Base-by-base conservation (phyloP, 2,797 vertebrate species). In the Eulemur mongoz region DNA sequence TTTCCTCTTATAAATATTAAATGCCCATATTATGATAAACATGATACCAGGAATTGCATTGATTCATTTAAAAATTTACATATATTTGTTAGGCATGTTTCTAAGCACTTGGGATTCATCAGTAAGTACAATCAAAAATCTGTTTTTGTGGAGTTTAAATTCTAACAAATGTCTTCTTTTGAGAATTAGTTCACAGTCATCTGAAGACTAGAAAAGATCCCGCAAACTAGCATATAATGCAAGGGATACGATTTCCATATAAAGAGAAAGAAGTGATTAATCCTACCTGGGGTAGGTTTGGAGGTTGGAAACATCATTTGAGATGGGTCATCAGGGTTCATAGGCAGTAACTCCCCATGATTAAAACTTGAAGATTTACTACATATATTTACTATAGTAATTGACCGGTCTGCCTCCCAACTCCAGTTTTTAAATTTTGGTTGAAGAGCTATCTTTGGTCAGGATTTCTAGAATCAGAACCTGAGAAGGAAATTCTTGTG, bases 1-100 rank as follows among this genome's bases (percentile, higher is more conserved):
- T 45, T 94, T 79, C 12, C 48, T 78, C 22, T n/a, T 59, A 9
- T 70, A 80, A 78, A 75, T 87, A 97, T n/a, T 70, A 57, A 92
- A 78, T 76, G 23, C 0, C 4, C 25, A 35, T 72, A 22, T 78
- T 87, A 20, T 90, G 18, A 72, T 52, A 90, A 82, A 5, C 14
- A 22, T 79, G 48, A 82, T 32, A 20, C 4, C 45, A 57, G 14
- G 23, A 82, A 9, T 73, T 86, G 1, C 8, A 57, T 30, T 50
- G 13, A 70, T 82, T 40, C 32, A 57, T 25, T 85, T 50, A 48
- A 61, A 22, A 63, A 70, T 38, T 23, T 40, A 22, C 35, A 4
- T 63, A 14, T 67, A 54, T 83, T 38, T 84, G 23, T 38, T 17
- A 93, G n/a, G 45, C 4, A 61, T 82, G 48, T 52, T 54, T 91